Conservation (phyloP, 2,888 invertebrate species). For the Protodeltote pygarga region DNA sequence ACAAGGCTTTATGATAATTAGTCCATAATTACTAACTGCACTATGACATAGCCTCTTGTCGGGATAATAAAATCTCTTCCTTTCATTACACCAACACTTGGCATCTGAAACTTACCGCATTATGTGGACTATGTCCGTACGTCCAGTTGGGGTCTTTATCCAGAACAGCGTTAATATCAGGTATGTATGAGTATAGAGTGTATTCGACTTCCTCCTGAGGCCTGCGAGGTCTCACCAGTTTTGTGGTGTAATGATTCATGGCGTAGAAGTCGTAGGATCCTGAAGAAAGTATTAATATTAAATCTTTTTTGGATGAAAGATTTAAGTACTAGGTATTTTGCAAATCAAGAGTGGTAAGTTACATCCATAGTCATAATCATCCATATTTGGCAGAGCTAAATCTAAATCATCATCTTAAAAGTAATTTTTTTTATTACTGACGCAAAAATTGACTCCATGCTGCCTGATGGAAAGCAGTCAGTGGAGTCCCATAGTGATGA, state of each 20-base stretch:
- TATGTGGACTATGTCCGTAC: not conserved
- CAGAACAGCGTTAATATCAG: constrained; percentile 38
- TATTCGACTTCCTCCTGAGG: constrained; percentile 28
- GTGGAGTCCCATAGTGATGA: no score
- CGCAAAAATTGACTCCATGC: no score
- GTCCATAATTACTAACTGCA: no score
- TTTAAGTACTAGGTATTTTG: no score
- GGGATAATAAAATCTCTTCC: no score
- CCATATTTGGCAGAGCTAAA: no score
- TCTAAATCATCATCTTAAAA: not conserved
- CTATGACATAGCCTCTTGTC: no score
- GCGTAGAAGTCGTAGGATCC: constrained; percentile 83
- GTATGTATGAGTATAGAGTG: constrained; percentile 25
- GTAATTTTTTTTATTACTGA: not conserved
- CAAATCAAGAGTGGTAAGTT: no score
- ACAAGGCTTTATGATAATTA: no score
- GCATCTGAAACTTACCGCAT: not conserved
- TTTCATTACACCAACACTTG: no score
- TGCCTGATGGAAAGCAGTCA: no score
- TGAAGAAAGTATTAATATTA: constrained; percentile 17
- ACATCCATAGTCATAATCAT: no score
- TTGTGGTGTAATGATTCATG: constrained; percentile 78
- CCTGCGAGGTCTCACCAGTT: constrained; percentile 33
- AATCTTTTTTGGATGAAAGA: not conserved
- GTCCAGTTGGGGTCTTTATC: constrained; percentile 39